These are phyloP conservation scores for Wiebesia pumilae DNA, from an alignment of 1,140 invertebrate genomes.

Conservation along the genomic window DNA sequence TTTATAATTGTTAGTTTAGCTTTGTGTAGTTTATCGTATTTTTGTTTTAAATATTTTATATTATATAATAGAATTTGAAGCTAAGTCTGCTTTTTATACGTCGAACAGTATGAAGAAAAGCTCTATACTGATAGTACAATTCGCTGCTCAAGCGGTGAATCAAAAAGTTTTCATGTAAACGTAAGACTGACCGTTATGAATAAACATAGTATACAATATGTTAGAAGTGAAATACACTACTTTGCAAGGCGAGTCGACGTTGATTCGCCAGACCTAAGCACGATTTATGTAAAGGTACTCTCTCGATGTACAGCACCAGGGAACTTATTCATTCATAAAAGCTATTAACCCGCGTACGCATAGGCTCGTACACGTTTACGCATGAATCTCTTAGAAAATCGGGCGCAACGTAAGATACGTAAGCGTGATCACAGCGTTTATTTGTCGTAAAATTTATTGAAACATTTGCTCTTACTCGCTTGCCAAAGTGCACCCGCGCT, in stretches of 20 bases:
- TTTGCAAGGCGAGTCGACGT: background rate
- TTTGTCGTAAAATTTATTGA: slow-evolving; percentile 49
- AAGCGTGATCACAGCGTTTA: slow-evolving; percentile 3
- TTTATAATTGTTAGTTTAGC: background rate
- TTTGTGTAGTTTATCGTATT: background rate
- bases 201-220: background rate
- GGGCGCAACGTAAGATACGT: background rate
- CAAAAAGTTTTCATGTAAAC: background rate
- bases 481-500: background rate
- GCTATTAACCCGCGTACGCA: background rate
- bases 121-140: no score
- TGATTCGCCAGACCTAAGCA: background rate
- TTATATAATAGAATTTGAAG: background rate
- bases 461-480: background rate
- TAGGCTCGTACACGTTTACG: background rate
- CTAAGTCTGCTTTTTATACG: background rate
- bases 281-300: background rate
- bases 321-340: slow-evolving; percentile 25
- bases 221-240: background rate
- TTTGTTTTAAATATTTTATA: background rate
- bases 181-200: background rate
- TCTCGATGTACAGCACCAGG: background rate
- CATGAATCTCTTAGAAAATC: background rate
- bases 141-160: background rate
- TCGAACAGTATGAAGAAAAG: background rate